Conservation (phyloP, 2,797 vertebrate genomes). For the Gastrophryne carolinensis region DNA sequence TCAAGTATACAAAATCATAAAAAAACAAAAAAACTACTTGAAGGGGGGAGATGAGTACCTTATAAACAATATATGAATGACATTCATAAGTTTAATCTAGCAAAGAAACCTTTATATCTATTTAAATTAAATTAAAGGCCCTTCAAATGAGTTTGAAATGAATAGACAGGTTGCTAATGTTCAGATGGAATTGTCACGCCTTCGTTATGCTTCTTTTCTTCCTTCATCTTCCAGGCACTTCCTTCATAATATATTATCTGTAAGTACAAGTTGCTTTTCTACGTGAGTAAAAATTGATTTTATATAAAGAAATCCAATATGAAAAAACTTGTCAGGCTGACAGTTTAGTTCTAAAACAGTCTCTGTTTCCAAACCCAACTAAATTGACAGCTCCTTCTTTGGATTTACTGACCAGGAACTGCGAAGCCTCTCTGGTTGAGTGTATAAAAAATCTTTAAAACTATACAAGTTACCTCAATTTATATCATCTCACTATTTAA, state of each 20-base stretch:
- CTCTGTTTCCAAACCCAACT: too few species aligned
- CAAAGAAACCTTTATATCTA: constrained; percentile 85
- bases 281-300: too few species aligned
- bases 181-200: constrained; percentile 66
- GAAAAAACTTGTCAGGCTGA: too few species aligned
- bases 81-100: constrained; percentile 98
- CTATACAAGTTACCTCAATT: too few species aligned
- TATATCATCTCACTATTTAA: too few species aligned
- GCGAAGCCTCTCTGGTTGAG: too few species aligned
- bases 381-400: too few species aligned
- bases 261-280: constrained; percentile 3
- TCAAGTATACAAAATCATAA: constrained; percentile 93
- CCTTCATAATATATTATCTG: neutral
- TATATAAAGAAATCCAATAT: too few species aligned
- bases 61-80: constrained; percentile 99
- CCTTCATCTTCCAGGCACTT: constrained; percentile 10
- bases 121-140: constrained; percentile 81
- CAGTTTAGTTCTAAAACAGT: too few species aligned
- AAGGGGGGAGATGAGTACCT: constrained; percentile 75
- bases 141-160: constrained; percentile 81
- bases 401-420: too few species aligned
- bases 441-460: too few species aligned
- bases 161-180: constrained; percentile 78
- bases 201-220: constrained; percentile 20
- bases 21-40: constrained; percentile 94